phyloP scores from a whole-genome alignment of 2,113 vertebrate species.

The Dryoscopus gambensis region DNA sequence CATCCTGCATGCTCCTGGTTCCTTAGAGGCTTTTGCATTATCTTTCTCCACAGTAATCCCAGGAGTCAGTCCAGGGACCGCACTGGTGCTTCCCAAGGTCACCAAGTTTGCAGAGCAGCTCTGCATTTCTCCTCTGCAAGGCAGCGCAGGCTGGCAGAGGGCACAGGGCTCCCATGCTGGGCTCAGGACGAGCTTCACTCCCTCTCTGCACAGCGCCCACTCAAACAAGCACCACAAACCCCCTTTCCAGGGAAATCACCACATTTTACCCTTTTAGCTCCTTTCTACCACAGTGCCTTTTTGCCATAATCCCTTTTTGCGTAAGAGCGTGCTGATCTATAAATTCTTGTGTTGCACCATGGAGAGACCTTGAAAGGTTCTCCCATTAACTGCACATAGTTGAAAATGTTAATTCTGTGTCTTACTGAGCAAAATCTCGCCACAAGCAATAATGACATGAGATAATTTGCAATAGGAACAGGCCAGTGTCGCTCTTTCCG shows the following conservation, averaged over 20 bases:
- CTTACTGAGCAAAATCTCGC: background rate
- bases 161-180: background rate
- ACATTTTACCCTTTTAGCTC: background rate
- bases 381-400: rapidly evolving
- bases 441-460: background rate
- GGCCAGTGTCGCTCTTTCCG: background rate
- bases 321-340: background rate
- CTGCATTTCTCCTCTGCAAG: background rate
- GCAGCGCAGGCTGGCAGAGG: background rate
- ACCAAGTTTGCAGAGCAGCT: background rate
- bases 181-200: background rate
- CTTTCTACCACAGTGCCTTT: background rate
- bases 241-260: background rate
- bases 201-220: background rate
- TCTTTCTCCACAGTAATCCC: background rate
- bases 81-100: background rate
- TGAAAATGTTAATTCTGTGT: background rate
- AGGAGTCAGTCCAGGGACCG: background rate
- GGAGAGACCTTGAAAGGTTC: background rate
- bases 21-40: background rate
- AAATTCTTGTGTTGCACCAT: background rate
- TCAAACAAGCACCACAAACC: background rate
- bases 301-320: background rate
- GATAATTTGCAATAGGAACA: background rate
- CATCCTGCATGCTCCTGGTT: background rate